Evolutionary conservation across 1,140 invertebrate genomes (phyloP), one percentile per base, ranked within the genome.

Genomic region (Nasonia giraulti): DNA sequence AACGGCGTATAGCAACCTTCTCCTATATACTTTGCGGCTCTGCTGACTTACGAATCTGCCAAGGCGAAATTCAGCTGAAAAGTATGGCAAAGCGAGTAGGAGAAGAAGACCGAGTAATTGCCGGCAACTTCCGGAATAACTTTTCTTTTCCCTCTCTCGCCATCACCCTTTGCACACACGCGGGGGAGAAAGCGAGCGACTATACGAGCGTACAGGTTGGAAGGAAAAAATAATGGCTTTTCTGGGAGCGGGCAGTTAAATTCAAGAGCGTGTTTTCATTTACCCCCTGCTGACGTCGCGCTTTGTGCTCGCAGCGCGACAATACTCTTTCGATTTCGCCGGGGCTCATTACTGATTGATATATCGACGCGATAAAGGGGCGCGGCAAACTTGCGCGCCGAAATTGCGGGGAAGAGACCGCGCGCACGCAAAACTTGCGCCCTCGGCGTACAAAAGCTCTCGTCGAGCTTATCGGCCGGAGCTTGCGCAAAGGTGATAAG

Each of bases 261-360:
- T 50, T 23, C n/a, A 40, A 69, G 31, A 69, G 23, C 55, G 40
- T 78, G 40, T 83, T 83, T 83, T 66, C 55, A 66, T 76, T 76
- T 82, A 66, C n/a, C 62, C 31, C 33, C 55, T 44, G 40, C 6
- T 44, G 40, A 44, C 10, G 40, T 14, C 4, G 12, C 23, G n/a
- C 75, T 77, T 50, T 50, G 10, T 62, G 2, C 33, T 40, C 12
- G 7, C 10, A 8, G 4, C 33, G 33, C 33, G 2, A 37, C 5
- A 2, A 37, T 37, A 37, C 50, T 62, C 76, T 62, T 78, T 78
- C 14, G n/a, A 10, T 62, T 62, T 78, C 31, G 10, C 23, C 12
- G 20, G n/a, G 17, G 6, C 23, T 62, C 68, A 76, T 76, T 82
- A 76, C 50, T 27, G 33, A 75, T 44, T 76, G n/a, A n/a, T 76